phyloP scores from a whole-genome alignment of 2,888 invertebrate genomes.

The Ormia ochracea region DNA sequence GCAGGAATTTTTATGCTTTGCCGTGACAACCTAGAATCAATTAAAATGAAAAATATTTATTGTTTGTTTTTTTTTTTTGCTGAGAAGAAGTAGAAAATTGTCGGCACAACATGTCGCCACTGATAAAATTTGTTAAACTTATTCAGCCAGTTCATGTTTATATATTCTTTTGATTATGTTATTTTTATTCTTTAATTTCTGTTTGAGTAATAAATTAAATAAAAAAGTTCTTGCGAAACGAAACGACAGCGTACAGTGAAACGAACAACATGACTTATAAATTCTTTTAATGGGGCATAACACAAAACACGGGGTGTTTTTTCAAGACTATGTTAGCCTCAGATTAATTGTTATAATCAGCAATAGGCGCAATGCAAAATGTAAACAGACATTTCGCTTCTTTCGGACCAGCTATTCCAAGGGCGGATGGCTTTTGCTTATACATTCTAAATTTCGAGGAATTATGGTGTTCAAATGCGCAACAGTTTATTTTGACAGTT shows the following conservation, averaged over 20 bases:
- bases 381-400: no score
- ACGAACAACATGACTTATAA: not conserved
- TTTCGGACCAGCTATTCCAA: no score
- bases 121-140: conserved; percentile 13
- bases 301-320: not conserved
- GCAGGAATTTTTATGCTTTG: not conserved
- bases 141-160: not conserved
- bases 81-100: not conserved
- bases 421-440: no score
- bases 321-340: not conserved
- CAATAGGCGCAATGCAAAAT: no score
- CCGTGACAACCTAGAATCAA: not conserved
- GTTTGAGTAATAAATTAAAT: conserved; percentile 8
- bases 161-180: not conserved
- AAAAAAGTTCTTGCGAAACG: conserved; percentile 10
- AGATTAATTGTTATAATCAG: not conserved
- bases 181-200: not conserved
- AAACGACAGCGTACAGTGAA: not conserved
- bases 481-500: no score
- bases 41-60: not conserved
- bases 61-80: no score
- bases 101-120: conserved; percentile 7
- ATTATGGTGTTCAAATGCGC: no score
- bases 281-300: conserved; percentile 42
- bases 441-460: no score